Evolutionary conservation across 1,140 invertebrate genomes (phyloP).

Genomic region (Drosophila punjabiensis): DNA sequence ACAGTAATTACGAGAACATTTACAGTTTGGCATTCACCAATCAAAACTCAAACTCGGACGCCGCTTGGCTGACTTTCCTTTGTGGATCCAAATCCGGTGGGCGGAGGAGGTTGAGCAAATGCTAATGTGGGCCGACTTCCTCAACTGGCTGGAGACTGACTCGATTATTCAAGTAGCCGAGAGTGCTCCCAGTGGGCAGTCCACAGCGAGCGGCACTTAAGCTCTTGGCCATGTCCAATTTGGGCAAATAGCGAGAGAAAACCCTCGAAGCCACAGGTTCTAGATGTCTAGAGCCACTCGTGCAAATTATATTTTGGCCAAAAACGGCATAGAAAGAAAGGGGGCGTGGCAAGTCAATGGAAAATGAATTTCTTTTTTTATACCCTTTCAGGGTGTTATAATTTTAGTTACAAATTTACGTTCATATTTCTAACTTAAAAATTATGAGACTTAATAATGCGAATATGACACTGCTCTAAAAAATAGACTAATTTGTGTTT

Average conservation of each 20-base stretch:
- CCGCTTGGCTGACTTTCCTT: constrained; percentile 47
- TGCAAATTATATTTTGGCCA: constrained; percentile 37
- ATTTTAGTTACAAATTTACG: too few species aligned
- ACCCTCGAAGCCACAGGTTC: constrained; percentile 42
- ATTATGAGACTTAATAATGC: too few species aligned
- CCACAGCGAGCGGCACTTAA: constrained; percentile 19
- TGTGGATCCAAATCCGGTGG: constrained; percentile 11
- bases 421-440: too few species aligned
- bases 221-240: constrained; percentile 47
- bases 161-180: constrained; percentile 24
- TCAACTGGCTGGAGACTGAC: constrained; percentile 17
- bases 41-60: neutral
- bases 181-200: constrained; percentile 48
- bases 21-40: constrained; percentile 49
- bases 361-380: constrained; percentile 2
- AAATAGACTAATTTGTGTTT: too few species aligned
- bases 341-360: neutral
- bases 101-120: constrained; percentile 5
- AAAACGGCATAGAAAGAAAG: neutral
- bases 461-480: too few species aligned
- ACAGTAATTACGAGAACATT: constrained; percentile 30
- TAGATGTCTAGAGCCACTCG: constrained; percentile 24
- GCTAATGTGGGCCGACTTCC: constrained; percentile 47
- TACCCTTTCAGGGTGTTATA: too few species aligned
- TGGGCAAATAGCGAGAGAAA: constrained; percentile 16